These are phyloP conservation scores for Drosophila mettleri DNA, from an alignment of 2,888 invertebrate genomes.

Conservation along the genomic window DNA sequence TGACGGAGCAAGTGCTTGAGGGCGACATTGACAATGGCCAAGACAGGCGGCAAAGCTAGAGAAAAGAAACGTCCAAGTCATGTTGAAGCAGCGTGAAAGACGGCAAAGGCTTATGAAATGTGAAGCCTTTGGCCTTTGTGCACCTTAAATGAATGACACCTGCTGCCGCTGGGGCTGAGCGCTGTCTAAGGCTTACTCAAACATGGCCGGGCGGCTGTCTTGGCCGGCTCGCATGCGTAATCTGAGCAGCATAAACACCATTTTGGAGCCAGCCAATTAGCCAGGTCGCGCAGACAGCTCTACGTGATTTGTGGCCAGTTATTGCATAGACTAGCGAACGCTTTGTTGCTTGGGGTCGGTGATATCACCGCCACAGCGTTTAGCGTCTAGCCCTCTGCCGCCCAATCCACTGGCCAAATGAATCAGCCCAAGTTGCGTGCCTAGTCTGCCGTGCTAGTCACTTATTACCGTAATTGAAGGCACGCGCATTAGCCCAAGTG, in stretches of 20 bases:
- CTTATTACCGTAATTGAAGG: constrained; percentile 58
- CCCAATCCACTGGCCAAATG: constrained; percentile 16
- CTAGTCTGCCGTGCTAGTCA: constrained; percentile 27
- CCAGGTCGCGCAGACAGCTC: constrained; percentile 46
- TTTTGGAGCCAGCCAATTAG: constrained; percentile 61
- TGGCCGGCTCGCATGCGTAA: constrained; percentile 68
- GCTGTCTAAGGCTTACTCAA: constrained; percentile 61
- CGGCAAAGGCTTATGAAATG: constrained; percentile 71
- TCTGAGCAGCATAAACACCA: constrained; percentile 65
- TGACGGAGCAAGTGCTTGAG: constrained; percentile 68
- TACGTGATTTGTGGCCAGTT: constrained; percentile 43
- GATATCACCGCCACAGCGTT: constrained; percentile 65
- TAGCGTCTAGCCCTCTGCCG: constrained; percentile 31
- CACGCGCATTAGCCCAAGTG: constrained; percentile 14
- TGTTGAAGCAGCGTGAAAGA: constrained; percentile 39
- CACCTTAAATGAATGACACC: constrained; percentile 47
- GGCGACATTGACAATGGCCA: constrained; percentile 78
- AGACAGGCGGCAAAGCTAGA: constrained; percentile 46
- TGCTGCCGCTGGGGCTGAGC: constrained; percentile 13
- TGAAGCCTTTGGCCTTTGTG: constrained; percentile 61
- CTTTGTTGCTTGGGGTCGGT: constrained; percentile 25
- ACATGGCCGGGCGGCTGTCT: constrained; percentile 55
- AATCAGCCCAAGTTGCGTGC: constrained; percentile 62
- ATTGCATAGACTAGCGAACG: not conserved
- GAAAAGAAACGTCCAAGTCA: constrained; percentile 48